Base-by-base conservation (phyloP, 2,797 vertebrate genomes). In the Phrynocephalus vlangalii region DNA sequence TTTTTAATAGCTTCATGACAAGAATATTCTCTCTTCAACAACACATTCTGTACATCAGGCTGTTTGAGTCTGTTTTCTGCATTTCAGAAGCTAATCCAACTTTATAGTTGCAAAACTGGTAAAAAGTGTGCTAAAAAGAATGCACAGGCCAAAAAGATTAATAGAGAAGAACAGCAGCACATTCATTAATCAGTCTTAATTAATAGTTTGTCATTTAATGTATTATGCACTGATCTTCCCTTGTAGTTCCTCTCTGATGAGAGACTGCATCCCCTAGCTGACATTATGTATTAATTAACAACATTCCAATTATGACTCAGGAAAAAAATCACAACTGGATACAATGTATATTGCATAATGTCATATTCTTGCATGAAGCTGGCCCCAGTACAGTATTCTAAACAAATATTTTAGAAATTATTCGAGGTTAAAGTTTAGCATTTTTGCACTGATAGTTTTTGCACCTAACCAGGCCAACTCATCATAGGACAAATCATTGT, bases 171-270 rank as follows among this genome's bases (percentile, higher is more conserved):
- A 48, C 79, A 71, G 48, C 60, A 77, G 79, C 88, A 52, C n/a
- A 92, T 90, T 93, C 88, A 95, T 96, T 96, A 95, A 95, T 94
- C 93, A 94, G 85, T 76, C 68, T 83, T 93, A 93, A 95, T 96
- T 95, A 38, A 30, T 75, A 13, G 20, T 63, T 71, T 71, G 10
- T 94, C 92, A 73, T 91, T 91, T 92, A 94, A 94, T 95, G 92
- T 87, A 93, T 63, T 94, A 94, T 93, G 90, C 92, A 96, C 93
- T 93, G 93, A 96, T n/a, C 33, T 33, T 33, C 33, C 33, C 33
- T 33, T 91, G 82, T 92, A 88, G 86, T 52, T 30, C 88, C 24
- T 93, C 92, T 91, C 89, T 85, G 82, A 83, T 93, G 94, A 94
- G 26, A 92, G 93, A 96, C 96, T 95, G 94, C 91, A 92, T 91